These are phyloP conservation scores for Macrochelys suwanniensis DNA, from an alignment of 2,797 vertebrate genomes.

Conservation along the genomic window DNA sequence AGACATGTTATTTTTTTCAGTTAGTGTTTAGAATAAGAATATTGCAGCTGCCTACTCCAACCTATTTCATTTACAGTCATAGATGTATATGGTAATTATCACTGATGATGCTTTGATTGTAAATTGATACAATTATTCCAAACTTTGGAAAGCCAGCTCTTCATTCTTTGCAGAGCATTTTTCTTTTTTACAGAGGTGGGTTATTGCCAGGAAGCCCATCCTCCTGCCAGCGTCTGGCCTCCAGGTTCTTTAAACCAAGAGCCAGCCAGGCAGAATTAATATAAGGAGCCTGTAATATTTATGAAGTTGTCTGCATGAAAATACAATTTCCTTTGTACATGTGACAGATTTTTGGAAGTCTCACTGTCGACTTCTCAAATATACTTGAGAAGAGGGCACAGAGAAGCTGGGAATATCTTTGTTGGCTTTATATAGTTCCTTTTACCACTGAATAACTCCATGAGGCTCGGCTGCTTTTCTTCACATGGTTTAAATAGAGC, in stretches of 20 bases:
- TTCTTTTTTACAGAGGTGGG: slow-evolving; percentile 67
- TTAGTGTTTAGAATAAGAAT: slow-evolving; percentile 5
- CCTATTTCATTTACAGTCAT: slow-evolving; percentile 46
- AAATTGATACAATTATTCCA: slow-evolving; percentile 67
- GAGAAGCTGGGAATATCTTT: slow-evolving; percentile 35
- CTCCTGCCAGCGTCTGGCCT: slow-evolving; percentile 70
- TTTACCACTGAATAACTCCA: slow-evolving; percentile 17
- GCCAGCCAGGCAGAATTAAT: slow-evolving; percentile 62
- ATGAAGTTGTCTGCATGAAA: slow-evolving; percentile 56
- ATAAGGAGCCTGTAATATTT: slow-evolving; percentile 59
- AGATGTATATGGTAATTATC: slow-evolving; percentile 49
- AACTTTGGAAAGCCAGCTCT: slow-evolving; percentile 56
- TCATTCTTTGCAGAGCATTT: slow-evolving; percentile 71
- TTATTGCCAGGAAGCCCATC: slow-evolving; percentile 56
- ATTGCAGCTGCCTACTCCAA: slow-evolving; percentile 42
- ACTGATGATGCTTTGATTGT: slow-evolving; percentile 29
- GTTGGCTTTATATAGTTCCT: background rate
- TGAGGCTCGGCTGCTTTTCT: background rate
- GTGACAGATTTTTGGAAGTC: slow-evolving; percentile 6
- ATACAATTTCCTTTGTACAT: slow-evolving; percentile 44
- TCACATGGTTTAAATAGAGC: slow-evolving; percentile 20
- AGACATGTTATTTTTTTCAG: slow-evolving; percentile 46
- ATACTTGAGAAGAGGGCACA: slow-evolving; percentile 47
- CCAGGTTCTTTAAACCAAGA: slow-evolving; percentile 70
- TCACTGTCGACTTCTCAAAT: slow-evolving; percentile 50